These are phyloP conservation scores for Pteria penguin DNA, from an alignment of 2,888 invertebrate genomes.

Conservation along the genomic window DNA sequence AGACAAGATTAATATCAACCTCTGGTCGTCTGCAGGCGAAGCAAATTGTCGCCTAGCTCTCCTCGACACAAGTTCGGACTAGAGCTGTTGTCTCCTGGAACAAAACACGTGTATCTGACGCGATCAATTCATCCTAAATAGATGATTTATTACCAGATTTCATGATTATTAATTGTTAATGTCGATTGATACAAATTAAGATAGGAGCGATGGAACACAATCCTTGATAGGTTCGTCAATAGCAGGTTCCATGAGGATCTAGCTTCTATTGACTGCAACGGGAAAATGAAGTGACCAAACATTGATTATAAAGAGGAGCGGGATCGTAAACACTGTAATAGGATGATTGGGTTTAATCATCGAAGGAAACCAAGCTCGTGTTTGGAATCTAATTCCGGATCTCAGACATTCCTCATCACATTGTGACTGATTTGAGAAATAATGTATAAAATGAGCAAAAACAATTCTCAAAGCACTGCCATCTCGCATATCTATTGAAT, in stretches of 20 bases:
- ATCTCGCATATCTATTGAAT: too few species aligned
- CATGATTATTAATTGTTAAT: conserved; percentile 52
- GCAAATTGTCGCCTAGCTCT: neutral
- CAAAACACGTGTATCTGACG: conserved; percentile 43
- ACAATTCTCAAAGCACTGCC: too few species aligned
- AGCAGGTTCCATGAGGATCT: neutral
- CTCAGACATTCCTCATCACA: neutral
- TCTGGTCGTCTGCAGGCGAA: too few species aligned
- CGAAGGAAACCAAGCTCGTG: neutral
- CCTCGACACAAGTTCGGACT: conserved; percentile 1
- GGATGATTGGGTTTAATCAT: neutral
- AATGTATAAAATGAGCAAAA: too few species aligned
- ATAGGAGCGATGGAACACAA: neutral
- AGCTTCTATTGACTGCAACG: neutral
- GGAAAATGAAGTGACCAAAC: conserved; percentile 10
- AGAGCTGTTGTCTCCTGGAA: conserved; percentile 13
- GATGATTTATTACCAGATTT: conserved; percentile 61
- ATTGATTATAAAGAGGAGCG: conserved; percentile 2
- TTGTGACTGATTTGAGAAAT: neutral
- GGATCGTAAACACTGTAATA: neutral
- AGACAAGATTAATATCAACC: too few species aligned
- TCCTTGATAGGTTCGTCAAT: conserved; percentile 1
- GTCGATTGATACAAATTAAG: conserved; percentile 16
- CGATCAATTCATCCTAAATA: conserved; percentile 48
- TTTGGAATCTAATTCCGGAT: neutral